Base-by-base conservation (phyloP, 2,113 vertebrate genomes). In the Oplegnathus fasciatus region DNA sequence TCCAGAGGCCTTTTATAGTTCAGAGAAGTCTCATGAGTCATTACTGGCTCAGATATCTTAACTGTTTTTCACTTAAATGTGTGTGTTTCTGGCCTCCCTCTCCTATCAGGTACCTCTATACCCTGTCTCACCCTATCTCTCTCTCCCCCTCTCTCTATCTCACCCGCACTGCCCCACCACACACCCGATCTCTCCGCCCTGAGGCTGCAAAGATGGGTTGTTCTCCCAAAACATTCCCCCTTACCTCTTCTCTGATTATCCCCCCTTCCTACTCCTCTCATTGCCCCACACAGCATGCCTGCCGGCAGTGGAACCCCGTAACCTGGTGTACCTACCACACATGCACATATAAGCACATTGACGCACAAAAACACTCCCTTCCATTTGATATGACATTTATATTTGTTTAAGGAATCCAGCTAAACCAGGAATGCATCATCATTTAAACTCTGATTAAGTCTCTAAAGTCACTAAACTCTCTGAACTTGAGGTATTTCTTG, bases 331-430 rank as follows among this genome's bases (percentile, higher is more conserved):
- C 86, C 92, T 89, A 86, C 88, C 80, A 75, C 85, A 87, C 88
- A 83, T 87, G 86, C 89, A 89, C 86, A 69, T 82, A 81, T 85
- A 94, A 40, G 67, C 42, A 82, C 28, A 75, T 42, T 17, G 4
- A 80, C 24, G n/a, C 32, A 52, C 37, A 80, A 57, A 80, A 67
- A 48, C 15, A 48, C 4, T 52, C 40, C 24, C 15, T 32, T 62
- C 18, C 37, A 37, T 82, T 75, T 73, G 54, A 78, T 54, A 52
- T 77, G 37, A 80, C 48, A 24, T 80, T 82, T 11, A 40, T 92
- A 94, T 90, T 95, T 95, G 93, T 95, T 95, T 92, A 96, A 95
- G 88, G 88, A 92, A 87, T 85, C 32, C n/a, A 91, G 89, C 84
- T 94, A 95, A 93, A 84, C 0, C 0, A 90, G 94, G 91, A 96